Conservation (phyloP, 2,888 invertebrate species). For the Nipponacmea schrenckii region DNA sequence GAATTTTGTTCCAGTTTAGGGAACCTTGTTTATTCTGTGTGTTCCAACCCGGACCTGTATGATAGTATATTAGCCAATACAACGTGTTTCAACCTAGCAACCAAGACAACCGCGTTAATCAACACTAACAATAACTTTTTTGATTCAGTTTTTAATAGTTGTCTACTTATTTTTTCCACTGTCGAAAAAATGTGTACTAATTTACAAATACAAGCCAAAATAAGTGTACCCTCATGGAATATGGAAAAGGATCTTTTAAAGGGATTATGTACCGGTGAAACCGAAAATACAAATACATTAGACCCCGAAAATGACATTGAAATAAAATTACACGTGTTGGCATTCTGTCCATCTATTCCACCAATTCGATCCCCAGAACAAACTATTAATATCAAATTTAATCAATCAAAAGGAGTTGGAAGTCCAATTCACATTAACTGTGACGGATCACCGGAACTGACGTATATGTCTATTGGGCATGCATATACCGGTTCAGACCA, state of each 20-base stretch:
- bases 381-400: constrained; percentile 15
- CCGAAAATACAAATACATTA: neutral
- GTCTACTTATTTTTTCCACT: neutral
- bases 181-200: neutral
- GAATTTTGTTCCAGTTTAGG: neutral
- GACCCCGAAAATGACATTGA: neutral
- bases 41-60: neutral
- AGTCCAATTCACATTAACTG: constrained; percentile 34
- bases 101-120: neutral
- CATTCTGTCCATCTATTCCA: constrained; percentile 34
- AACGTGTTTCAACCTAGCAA: neutral
- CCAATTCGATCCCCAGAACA: constrained; percentile 30
- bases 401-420: constrained; percentile 12
- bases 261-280: neutral
- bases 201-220: neutral
- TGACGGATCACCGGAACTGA: constrained; percentile 35
- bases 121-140: neutral
- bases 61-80: neutral
- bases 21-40: neutral
- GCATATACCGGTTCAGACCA: constrained; percentile 17
- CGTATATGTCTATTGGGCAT: constrained; percentile 34
- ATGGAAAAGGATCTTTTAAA: neutral
- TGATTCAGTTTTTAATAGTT: neutral
- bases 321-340: constrained; percentile 23
- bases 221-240: neutral